Evolutionary conservation across 2,888 invertebrate genomes (phyloP).

Genomic region (Agriopis aurantiaria): DNA sequence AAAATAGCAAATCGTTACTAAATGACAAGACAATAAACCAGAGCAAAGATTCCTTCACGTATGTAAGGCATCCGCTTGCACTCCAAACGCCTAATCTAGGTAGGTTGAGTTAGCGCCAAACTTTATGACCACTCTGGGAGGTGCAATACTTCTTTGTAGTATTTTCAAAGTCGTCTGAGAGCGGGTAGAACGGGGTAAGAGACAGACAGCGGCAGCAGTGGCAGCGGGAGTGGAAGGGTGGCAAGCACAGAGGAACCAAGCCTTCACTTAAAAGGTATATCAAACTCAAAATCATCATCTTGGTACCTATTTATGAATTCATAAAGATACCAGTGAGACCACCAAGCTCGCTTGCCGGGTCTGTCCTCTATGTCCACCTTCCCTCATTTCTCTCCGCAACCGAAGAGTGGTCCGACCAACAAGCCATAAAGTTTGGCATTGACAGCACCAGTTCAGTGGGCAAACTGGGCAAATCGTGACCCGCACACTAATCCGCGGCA

Average conservation of each 20-base stretch:
- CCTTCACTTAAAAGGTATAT: no score
- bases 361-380: no score
- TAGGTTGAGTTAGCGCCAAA: not conserved
- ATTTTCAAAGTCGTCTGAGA: not conserved
- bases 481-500: constrained; percentile 13
- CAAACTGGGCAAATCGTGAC: constrained; percentile 22
- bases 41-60: constrained; percentile 15
- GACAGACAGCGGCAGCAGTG: no score
- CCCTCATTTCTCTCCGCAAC: no score
- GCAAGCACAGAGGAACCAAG: no score
- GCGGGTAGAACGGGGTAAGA: no score
- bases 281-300: no score
- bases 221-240: no score
- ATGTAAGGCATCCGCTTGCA: constrained; percentile 5
- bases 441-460: constrained; percentile 6
- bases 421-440: not conserved
- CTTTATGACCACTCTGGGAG: not conserved
- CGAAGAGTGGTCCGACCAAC: not conserved
- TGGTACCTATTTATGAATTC: no score
- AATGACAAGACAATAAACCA: not conserved
- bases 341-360: no score
- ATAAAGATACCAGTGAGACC: no score
- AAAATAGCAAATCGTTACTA: not conserved
- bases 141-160: not conserved
- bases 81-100: not conserved